These are phyloP conservation scores for Agriopis marginaria DNA, from an alignment of 2,888 invertebrate species.

Conservation along the genomic window DNA sequence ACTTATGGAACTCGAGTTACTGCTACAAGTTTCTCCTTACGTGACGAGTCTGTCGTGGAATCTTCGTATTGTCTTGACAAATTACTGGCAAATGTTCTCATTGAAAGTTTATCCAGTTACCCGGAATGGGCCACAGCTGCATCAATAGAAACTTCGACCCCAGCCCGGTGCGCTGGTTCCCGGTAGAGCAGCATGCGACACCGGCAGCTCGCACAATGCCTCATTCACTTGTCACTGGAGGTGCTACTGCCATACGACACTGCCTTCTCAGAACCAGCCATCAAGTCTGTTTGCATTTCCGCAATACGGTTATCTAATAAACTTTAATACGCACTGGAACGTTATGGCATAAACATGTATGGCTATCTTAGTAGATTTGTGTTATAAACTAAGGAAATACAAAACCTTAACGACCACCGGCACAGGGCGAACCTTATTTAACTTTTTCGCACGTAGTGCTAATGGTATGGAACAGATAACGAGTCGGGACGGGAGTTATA, in stretches of 20 bases:
- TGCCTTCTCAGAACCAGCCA: constrained; percentile 43
- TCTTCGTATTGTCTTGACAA: neutral
- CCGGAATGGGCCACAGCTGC: constrained; percentile 2
- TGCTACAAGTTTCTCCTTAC: neutral
- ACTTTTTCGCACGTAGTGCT: constrained; percentile 34
- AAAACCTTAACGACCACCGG: constrained; percentile 14
- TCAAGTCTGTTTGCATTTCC: constrained; percentile 45
- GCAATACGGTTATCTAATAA: constrained; percentile 11
- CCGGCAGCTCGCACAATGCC: constrained; percentile 34
- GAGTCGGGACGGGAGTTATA: constrained; percentile 13
- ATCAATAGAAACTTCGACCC: constrained; percentile 19
- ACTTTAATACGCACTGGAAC: neutral
- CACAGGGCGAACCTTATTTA: constrained; percentile 12
- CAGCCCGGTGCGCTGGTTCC: constrained; percentile 38
- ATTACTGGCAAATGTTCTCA: neutral
- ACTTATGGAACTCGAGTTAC: neutral
- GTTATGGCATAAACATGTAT: constrained; percentile 3
- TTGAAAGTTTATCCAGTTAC: neutral
- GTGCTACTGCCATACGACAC: constrained; percentile 43
- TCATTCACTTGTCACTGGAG: constrained; percentile 39
- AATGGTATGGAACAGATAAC: constrained; percentile 12
- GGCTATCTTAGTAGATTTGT: neutral
- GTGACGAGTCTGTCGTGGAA: neutral
- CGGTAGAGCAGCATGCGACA: constrained; percentile 53
- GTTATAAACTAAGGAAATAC: constrained; percentile 6